Conservation (phyloP, 2,888 invertebrate species). For the Platycheirus rosarum region DNA sequence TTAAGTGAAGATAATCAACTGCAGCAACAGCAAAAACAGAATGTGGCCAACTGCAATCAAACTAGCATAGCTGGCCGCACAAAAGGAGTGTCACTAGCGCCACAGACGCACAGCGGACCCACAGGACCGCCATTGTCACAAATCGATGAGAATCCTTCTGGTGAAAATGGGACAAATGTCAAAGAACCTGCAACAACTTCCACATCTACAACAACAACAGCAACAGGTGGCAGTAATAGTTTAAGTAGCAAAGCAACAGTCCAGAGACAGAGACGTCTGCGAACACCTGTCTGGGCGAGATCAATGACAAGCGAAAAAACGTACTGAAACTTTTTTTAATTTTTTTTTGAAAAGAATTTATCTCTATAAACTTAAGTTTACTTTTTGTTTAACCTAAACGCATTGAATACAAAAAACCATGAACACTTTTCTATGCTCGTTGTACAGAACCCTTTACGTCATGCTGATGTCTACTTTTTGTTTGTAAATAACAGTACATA, state of each 20-base stretch:
- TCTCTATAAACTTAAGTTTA: conserved; percentile 39
- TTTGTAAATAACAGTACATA: conserved; percentile 54
- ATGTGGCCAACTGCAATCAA: conserved; percentile 78
- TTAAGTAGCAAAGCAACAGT: conserved; percentile 84
- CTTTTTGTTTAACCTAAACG: conserved; percentile 51
- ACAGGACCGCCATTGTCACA: conserved; percentile 82
- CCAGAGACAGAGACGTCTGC: conserved; percentile 88
- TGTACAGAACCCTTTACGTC: conserved; percentile 14
- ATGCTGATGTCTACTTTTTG: conserved; percentile 12
- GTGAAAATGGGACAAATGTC: conserved; percentile 37
- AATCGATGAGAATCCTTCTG: conserved; percentile 45
- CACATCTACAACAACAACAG: conserved; percentile 42
- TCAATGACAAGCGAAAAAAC: conserved; percentile 86
- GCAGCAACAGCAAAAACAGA: conserved; percentile 72
- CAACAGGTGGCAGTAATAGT: conserved; percentile 78
- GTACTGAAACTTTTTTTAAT: conserved; percentile 76
- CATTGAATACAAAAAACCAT: conserved; percentile 47
- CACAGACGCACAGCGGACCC: conserved; percentile 83
- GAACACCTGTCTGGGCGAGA: conserved; percentile 92
- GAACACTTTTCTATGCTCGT: conserved; percentile 67
- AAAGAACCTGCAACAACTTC: conserved; percentile 36
- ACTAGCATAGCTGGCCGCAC: conserved; percentile 81
- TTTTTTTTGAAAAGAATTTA: conserved; percentile 41
- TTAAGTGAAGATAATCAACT: conserved; percentile 75
- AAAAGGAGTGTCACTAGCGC: conserved; percentile 82